phyloP scores from a whole-genome alignment of 1,140 invertebrate species.

The Calosoma granatense region DNA sequence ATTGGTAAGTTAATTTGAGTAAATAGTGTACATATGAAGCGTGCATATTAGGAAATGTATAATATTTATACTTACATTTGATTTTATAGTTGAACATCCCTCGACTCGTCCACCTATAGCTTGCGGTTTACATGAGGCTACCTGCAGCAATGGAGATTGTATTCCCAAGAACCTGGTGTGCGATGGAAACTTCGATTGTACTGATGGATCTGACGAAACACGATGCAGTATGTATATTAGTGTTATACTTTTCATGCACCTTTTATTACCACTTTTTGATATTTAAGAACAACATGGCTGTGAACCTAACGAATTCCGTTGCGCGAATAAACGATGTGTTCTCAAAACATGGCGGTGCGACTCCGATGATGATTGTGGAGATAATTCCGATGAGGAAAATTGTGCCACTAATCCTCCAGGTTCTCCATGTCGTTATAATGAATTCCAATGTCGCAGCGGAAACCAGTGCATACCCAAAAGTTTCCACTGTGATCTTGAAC shows the following conservation, averaged over 20 bases:
- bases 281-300: conserved; percentile 52
- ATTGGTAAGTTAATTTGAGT: neutral
- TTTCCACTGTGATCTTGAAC: conserved; percentile 86
- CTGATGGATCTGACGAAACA: conserved; percentile 81
- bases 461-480: conserved; percentile 86
- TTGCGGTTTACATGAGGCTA: conserved; percentile 72
- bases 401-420: conserved; percentile 49
- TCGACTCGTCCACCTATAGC: conserved; percentile 38
- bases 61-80: neutral
- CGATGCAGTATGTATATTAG: conserved; percentile 63
- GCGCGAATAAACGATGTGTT: conserved; percentile 79
- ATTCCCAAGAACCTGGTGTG: conserved; percentile 74
- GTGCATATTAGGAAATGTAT: neutral
- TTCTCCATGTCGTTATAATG: conserved; percentile 62
- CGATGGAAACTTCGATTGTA: conserved; percentile 70
- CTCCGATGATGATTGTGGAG: conserved; percentile 82
- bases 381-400: conserved; percentile 70
- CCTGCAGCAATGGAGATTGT: conserved; percentile 85
- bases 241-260: conserved; percentile 4
- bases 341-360: conserved; percentile 89
- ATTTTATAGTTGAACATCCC: conserved; percentile 17
- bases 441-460: conserved; percentile 69
- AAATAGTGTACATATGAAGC: too few species aligned
- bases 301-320: conserved; percentile 89
- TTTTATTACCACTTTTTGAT: conserved; percentile 8